These are phyloP conservation scores for Xiphophorus couchianus DNA, from an alignment of 2,113 vertebrate genomes.

Conservation along the genomic window DNA sequence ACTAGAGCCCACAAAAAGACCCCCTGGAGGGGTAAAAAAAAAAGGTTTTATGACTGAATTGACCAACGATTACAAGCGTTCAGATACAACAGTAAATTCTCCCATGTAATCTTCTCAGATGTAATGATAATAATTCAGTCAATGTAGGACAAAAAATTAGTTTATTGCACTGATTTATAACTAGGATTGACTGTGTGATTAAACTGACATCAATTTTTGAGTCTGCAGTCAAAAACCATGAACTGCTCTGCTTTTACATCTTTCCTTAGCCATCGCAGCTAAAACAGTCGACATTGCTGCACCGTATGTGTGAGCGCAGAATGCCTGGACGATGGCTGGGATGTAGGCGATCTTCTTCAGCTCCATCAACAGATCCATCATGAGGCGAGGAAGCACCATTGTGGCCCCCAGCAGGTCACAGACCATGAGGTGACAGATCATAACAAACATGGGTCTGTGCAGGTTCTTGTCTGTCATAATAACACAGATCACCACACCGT, in stretches of 20 bases:
- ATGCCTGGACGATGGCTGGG: constrained; percentile 54
- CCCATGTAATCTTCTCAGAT: no score
- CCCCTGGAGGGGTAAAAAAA: no score
- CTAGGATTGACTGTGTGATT: no score
- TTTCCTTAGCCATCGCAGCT: constrained; percentile 54
- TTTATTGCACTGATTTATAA: no score
- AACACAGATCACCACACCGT: constrained; percentile 41
- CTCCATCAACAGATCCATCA: constrained; percentile 57
- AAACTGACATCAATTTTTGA: no score
- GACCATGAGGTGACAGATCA: constrained; percentile 58
- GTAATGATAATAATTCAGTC: no score
- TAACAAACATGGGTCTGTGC: constrained; percentile 68
- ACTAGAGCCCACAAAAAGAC: no score
- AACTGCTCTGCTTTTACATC: background rate
- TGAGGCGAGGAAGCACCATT: constrained; percentile 51
- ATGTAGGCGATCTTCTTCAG: constrained; percentile 51
- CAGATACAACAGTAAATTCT: no score
- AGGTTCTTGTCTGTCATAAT: constrained; percentile 54
- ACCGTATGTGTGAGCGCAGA: constrained; percentile 54
- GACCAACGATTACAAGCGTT: no score
- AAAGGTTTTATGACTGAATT: no score
- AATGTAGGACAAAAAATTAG: no score
- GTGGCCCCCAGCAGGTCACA: constrained; percentile 64
- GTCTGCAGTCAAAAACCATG: no score
- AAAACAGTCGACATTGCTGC: constrained; percentile 9